Base-by-base conservation (phyloP, 2,888 invertebrate species). In the Drosophila helvetica region DNA sequence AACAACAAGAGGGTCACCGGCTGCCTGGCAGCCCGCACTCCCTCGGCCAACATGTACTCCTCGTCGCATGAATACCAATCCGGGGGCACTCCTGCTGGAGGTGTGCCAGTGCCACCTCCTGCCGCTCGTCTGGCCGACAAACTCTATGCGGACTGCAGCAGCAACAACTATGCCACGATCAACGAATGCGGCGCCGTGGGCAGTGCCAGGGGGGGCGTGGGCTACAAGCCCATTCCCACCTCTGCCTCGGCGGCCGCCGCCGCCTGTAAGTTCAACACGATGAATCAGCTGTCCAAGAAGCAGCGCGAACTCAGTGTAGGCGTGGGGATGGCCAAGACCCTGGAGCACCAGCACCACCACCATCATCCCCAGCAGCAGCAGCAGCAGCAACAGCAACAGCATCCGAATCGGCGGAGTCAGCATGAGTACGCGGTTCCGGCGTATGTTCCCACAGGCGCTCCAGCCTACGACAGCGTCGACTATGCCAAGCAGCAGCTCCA, bases 1-100 rank as follows among this genome's bases (percentile, higher is more conserved):
- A 90, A 78, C 62, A 91, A 90, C 64, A 90, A 90, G 33, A 85
- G 89, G 0, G 76, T 68, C 0, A 78, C 82, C 27, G 90, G 91
- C 68, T 91, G 91, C 48, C 83, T 88, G 19, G 80, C 79, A 17
- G 80, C 72, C 33, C 90, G 88, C 56, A 63, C 33, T 48, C 94
- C 95, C 72, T 94, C 95, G 79, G 94, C 94, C 89, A 95, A 95
- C 92, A 95, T 95, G 92, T 95, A 95, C 92, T 95, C 95, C 77
- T 94, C 95, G 72, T 94, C 93, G 17, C 90, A 90, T 58, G 89
- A 91, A 72, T 90, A 88, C 54, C 86, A 87, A 74, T 69, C 86
- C 19, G 73, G 78, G 0, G 69, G 15, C 15, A 38, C n/a, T 7
- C n/a, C 38, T 7, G 38, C n/a, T n/a, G 38, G 38, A 6, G 38